Evolutionary conservation across 2,113 vertebrate species (phyloP).

Genomic region (Varanus komodoensis): DNA sequence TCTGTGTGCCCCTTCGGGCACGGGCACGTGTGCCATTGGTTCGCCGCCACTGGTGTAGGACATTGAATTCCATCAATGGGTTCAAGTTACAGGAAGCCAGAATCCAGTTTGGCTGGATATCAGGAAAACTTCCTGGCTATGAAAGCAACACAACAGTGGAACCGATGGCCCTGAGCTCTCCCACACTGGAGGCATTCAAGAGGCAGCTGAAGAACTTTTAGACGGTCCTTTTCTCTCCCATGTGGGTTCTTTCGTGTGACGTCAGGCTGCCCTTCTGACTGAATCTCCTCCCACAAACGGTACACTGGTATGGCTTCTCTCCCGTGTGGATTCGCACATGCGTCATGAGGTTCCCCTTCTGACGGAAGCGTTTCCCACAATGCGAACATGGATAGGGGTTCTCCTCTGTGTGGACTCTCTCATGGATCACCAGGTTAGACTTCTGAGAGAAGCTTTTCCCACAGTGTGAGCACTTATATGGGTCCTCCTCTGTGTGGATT

Average conservation of each 20-base stretch:
- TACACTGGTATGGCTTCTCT: slow-evolving; percentile 4
- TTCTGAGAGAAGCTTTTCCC: slow-evolving; percentile 67
- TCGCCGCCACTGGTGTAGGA: too few relatives aligned
- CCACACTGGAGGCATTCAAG: too few relatives aligned
- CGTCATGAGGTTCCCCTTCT: slow-evolving; percentile 60
- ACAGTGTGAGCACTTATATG: slow-evolving; percentile 60
- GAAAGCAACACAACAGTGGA: too few relatives aligned
- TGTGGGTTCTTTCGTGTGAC: background rate
- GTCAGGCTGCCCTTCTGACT: slow-evolving; percentile 8
- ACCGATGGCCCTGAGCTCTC: too few relatives aligned
- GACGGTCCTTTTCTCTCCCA: background rate
- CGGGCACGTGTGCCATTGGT: too few relatives aligned
- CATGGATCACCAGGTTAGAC: slow-evolving; percentile 59
- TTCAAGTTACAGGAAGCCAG: too few relatives aligned
- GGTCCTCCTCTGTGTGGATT: slow-evolving; percentile 46
- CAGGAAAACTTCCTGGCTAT: too few relatives aligned
- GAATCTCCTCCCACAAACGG: background rate
- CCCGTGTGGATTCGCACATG: slow-evolving; percentile 33
- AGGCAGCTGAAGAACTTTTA: background rate
- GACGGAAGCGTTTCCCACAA: slow-evolving; percentile 66
- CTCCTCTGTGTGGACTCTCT: slow-evolving; percentile 56
- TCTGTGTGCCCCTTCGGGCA: too few relatives aligned
- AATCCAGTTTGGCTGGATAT: too few relatives aligned
- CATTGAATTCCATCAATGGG: too few relatives aligned
- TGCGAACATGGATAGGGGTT: slow-evolving; percentile 56